Evolutionary conservation across 2,888 invertebrate species (phyloP), one percentile per base, ranked within the genome.

Genomic region (Agrochola macilenta): DNA sequence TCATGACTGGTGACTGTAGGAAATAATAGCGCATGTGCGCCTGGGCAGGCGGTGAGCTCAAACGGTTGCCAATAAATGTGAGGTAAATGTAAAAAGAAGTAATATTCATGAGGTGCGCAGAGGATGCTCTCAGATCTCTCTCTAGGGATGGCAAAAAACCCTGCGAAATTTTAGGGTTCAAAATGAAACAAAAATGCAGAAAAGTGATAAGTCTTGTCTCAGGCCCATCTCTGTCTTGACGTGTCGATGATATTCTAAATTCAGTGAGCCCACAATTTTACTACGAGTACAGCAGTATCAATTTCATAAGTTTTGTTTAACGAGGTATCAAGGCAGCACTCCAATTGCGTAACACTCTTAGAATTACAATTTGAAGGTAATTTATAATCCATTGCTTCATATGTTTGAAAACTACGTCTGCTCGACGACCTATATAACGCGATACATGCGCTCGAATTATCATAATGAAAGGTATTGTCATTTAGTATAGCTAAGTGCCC

Each of bases 81-180:
- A 93, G 92, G 93, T 93, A 93, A 93, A 93, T 92, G 92, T 90
- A 88, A 94, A 94, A 94, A 93, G 90, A 92, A 90, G 90, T 91
- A 92, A 94, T 94, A 95, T 95, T 95, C 95, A 95, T 94, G 95
- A 95, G 93, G 90, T 89, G 90, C 87, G 81, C 83, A 76, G 83
- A 88, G 87, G 92, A 92, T 90, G 90, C 92, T 93, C 82, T 70
- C 64, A 30, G 58, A n/a, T 58, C 66, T n/a, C n/a, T n/a, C n/a
- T n/a, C 74, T 71, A 90, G 89, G 90, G 90, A 49, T 90, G 89
- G 39, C 82, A 78, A 60, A 58, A 43, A 30, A 78, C 5, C 14
- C 26, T 20, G 35, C 5, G 35, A 39, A 60, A 61, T 61, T 72
- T 60, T 2, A 57, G 26, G 35, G 35, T n/a, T 64, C 1, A 30